Conservation (phyloP, 1,140 invertebrate genomes). For the Calephelis virginiensis region DNA sequence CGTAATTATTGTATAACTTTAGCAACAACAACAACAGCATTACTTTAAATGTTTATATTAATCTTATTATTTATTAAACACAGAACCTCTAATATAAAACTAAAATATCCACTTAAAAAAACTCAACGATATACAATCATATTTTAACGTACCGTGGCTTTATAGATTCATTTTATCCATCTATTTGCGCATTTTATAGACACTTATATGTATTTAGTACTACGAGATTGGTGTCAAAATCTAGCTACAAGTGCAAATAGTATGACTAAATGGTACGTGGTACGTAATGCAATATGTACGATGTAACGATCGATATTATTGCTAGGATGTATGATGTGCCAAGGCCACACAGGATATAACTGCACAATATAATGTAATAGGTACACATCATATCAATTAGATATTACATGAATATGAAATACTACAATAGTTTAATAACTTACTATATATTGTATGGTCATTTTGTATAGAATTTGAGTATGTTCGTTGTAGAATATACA, state of each 20-base stretch:
- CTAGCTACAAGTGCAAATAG: slow-evolving; percentile 63
- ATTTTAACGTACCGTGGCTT: slow-evolving; percentile 33
- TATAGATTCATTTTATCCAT: slow-evolving; percentile 38
- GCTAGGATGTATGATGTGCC: slow-evolving; percentile 3
- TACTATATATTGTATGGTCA: slow-evolving; percentile 13
- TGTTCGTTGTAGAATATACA: slow-evolving; percentile 68
- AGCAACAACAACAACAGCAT: slow-evolving; percentile 73
- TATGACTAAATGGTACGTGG: background rate
- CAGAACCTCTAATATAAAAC: slow-evolving; percentile 45
- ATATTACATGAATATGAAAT: slow-evolving; percentile 4
- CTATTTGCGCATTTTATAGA: slow-evolving; percentile 60
- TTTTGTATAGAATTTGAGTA: slow-evolving; percentile 28
- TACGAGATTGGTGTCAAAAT: slow-evolving; percentile 60
- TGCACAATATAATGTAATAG: background rate
- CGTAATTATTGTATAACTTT: slow-evolving; percentile 63
- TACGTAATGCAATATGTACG: background rate
- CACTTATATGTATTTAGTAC: slow-evolving; percentile 41
- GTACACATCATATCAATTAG: background rate
- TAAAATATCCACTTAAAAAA: slow-evolving; percentile 33
- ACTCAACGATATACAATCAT: slow-evolving; percentile 34
- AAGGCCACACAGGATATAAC: slow-evolving; percentile 4
- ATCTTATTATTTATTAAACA: slow-evolving; percentile 48
- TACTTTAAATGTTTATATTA: slow-evolving; percentile 68
- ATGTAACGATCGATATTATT: background rate
- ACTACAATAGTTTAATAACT: background rate